Evolutionary conservation across 2,888 invertebrate species (phyloP).

Genomic region (Tetropium fuscum): DNA sequence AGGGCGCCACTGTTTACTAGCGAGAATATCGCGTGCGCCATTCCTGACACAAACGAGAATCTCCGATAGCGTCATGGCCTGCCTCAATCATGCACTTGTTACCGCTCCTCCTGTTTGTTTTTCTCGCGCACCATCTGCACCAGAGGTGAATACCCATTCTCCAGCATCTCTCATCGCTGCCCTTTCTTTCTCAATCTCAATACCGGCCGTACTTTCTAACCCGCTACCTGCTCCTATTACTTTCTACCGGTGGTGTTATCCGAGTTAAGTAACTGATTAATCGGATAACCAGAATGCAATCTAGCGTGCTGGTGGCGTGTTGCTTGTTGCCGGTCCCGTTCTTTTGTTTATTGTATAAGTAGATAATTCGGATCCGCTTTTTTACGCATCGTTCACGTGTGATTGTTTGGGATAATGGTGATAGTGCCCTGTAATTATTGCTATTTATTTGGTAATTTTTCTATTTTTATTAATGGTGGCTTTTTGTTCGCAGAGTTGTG

Average conservation of each 20-base stretch:
- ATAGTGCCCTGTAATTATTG: constrained; percentile 18
- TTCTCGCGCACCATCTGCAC: background rate
- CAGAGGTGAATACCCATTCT: constrained; percentile 2
- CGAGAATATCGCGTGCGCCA: no score
- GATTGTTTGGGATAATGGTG: constrained; percentile 16
- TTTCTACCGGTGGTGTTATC: constrained; percentile 17
- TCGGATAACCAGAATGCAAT: constrained; percentile 13
- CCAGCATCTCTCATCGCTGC: background rate
- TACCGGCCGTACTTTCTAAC: constrained; percentile 11
- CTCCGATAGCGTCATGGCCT: constrained; percentile 5
- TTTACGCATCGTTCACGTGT: constrained; percentile 7
- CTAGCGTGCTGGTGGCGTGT: constrained; percentile 5
- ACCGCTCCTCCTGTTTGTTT: background rate
- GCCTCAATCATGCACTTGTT: background rate
- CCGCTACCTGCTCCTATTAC: constrained; percentile 7
- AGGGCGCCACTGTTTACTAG: no score
- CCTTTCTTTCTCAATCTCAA: constrained; percentile 9
- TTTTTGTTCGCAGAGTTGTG: constrained; percentile 82
- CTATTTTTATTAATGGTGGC: constrained; percentile 3
- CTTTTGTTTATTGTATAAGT: constrained; percentile 3
- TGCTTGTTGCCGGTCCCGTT: constrained; percentile 12
- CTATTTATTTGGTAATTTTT: no score
- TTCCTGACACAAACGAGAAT: no score
- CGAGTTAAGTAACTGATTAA: constrained; percentile 22
- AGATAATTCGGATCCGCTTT: background rate